A percentile compares a stretch with the other conserved stretches of the same genome.
These are phyloP conservation scores for Ahaetulla prasina DNA, from an alignment of 2,113 vertebrate genomes.

Conservation along the genomic window DNA sequence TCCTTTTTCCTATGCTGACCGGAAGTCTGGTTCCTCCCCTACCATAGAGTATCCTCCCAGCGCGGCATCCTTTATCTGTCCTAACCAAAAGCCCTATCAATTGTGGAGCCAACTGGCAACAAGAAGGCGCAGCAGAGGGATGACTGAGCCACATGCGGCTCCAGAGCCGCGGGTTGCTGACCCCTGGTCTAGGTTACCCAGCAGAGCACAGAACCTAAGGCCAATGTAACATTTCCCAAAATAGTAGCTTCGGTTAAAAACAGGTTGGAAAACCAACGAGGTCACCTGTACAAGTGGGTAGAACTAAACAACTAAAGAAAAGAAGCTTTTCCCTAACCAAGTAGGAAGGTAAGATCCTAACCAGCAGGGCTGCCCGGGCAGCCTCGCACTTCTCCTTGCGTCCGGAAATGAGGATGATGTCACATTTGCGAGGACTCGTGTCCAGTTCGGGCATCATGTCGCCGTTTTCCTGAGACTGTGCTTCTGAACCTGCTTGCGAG, in stretches of 20 bases:
- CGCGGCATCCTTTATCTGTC: too few species aligned
- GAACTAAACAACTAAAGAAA: neutral
- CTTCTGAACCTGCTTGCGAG: conserved; percentile 64
- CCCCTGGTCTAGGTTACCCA: neutral
- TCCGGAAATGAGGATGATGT: conserved; percentile 73
- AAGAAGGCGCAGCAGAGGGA: too few species aligned
- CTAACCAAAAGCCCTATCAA: too few species aligned
- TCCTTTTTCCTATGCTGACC: too few species aligned
- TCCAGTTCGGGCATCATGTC: conserved; percentile 64
- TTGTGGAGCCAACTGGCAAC: too few species aligned
- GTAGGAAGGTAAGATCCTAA: conserved; percentile 13
- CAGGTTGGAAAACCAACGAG: neutral
- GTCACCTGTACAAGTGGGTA: neutral
- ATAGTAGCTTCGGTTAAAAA: neutral
- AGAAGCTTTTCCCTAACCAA: neutral
- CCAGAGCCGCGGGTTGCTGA: too few species aligned
- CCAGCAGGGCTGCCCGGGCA: conserved; percentile 73
- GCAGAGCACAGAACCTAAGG: neutral
- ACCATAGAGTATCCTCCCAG: too few species aligned
- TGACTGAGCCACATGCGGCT: too few species aligned
- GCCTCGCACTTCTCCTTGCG: conserved; percentile 74
- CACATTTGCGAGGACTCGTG: conserved; percentile 67
- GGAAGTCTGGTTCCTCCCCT: too few species aligned
- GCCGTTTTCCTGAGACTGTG: conserved; percentile 68
- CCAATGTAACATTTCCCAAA: neutral